These are phyloP conservation scores for Anadara kagoshimensis DNA, from an alignment of 1,140 invertebrate genomes.

Conservation along the genomic window DNA sequence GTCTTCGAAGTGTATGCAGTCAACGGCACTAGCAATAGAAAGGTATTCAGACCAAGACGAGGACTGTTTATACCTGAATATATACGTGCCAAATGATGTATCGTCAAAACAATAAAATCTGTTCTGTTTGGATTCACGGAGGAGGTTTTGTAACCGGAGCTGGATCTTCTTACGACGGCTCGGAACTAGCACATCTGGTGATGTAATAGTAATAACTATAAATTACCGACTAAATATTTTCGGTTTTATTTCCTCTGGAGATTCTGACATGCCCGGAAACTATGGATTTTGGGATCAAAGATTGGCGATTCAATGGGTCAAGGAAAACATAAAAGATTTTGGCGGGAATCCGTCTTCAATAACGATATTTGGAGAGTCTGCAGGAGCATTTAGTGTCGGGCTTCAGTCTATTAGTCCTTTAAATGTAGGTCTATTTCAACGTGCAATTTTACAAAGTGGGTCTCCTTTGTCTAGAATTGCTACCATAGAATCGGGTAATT, in stretches of 20 bases:
- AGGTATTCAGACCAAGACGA: conserved; percentile 2
- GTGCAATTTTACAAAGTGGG: conserved; percentile 6
- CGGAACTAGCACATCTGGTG: background rate
- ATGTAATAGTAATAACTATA: conserved; percentile 8
- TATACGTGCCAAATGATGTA: background rate
- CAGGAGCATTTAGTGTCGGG: conserved; percentile 9
- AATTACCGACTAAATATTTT: background rate
- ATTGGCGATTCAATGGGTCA: conserved; percentile 4
- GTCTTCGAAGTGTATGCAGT: conserved; percentile 1
- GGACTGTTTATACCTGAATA: too few relatives aligned
- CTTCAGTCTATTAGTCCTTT: background rate
- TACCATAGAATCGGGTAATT: too few relatives aligned
- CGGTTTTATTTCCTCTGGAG: background rate
- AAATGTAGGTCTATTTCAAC: conserved; percentile 4
- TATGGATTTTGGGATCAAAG: conserved; percentile 20
- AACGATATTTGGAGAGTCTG: conserved; percentile 19
- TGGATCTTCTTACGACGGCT: background rate
- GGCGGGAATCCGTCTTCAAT: conserved; percentile 1
- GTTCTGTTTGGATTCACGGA: conserved; percentile 13
- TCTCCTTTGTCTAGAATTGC: too few relatives aligned
- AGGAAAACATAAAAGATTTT: conserved; percentile 4
- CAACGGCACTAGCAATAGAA: too few relatives aligned
- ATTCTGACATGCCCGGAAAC: background rate
- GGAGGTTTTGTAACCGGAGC: background rate
- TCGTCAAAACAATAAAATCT: too few relatives aligned